These are phyloP conservation scores for Scopus umbretta DNA, from an alignment of 2,113 vertebrate genomes.

Conservation along the genomic window DNA sequence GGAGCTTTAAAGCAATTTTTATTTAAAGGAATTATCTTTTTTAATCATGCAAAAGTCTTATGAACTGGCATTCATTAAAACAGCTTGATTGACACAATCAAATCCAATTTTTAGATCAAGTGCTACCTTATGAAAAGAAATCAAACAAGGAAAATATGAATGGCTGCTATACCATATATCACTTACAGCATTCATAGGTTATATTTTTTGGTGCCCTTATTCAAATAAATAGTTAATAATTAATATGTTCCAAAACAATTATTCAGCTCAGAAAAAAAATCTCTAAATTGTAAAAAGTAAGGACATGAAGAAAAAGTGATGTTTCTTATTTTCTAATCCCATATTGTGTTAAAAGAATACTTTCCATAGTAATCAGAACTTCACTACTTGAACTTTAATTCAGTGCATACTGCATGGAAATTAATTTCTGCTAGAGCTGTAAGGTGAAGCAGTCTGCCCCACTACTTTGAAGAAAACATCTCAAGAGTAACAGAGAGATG, in stretches of 20 bases:
- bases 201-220: background rate
- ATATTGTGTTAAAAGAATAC: background rate
- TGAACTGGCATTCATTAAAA: background rate
- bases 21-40: background rate
- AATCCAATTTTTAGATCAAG: background rate
- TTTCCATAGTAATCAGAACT: background rate
- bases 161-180: fast-evolving
- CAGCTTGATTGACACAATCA: background rate
- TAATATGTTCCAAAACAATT: background rate
- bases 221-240: background rate
- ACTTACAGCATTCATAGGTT: background rate
- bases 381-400: background rate
- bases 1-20: background rate
- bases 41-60: background rate
- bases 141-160: background rate
- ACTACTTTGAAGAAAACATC: background rate
- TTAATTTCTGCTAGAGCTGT: background rate
- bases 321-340: background rate
- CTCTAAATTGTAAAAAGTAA: background rate
- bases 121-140: background rate
- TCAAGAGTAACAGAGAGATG: background rate
- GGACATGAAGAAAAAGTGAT: background rate
- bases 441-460: background rate
- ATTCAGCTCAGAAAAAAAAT: background rate
- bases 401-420: background rate